A percentile compares a stretch with the other conserved stretches of the same genome.
Conservation (phyloP, 2,888 invertebrate genomes). For the Lepidocyrtoides sp. region DNA sequence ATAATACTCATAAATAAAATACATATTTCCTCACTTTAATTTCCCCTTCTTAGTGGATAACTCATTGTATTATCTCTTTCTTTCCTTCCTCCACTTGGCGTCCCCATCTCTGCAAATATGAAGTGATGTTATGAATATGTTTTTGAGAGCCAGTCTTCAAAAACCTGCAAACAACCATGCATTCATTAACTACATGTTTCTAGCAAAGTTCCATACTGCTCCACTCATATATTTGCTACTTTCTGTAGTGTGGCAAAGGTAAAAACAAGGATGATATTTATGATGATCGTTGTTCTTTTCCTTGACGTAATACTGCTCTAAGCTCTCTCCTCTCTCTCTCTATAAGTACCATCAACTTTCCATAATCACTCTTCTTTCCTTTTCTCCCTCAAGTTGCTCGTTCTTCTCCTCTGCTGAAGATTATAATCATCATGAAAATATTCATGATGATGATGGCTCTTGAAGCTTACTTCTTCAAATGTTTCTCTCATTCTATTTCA, state of each 20-base stretch:
- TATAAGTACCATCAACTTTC: constrained; percentile 38
- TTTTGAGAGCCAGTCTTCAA: too few species aligned
- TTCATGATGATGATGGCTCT: background rate
- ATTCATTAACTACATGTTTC: too few species aligned
- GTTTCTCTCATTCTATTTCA: background rate
- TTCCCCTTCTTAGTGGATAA: background rate
- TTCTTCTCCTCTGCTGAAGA: background rate
- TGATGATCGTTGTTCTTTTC: background rate
- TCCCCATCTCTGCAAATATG: background rate
- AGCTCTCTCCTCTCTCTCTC: background rate
- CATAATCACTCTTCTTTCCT: constrained; percentile 46
- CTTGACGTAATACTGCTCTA: background rate
- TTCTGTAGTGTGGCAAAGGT: background rate
- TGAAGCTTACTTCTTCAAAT: background rate
- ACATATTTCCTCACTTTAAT: constrained; percentile 13
- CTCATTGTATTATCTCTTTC: background rate
- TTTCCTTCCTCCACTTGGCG: background rate
- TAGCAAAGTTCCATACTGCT: too few species aligned
- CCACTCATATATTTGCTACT: too few species aligned
- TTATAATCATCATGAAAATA: constrained; percentile 32
- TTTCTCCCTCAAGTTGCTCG: background rate
- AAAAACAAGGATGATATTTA: background rate
- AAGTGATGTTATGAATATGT: background rate
- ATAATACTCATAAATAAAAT: background rate
- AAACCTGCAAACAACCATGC: too few species aligned